phyloP scores from a whole-genome alignment of 1,140 invertebrate genomes.

The Pemphigus obesinymphae region DNA sequence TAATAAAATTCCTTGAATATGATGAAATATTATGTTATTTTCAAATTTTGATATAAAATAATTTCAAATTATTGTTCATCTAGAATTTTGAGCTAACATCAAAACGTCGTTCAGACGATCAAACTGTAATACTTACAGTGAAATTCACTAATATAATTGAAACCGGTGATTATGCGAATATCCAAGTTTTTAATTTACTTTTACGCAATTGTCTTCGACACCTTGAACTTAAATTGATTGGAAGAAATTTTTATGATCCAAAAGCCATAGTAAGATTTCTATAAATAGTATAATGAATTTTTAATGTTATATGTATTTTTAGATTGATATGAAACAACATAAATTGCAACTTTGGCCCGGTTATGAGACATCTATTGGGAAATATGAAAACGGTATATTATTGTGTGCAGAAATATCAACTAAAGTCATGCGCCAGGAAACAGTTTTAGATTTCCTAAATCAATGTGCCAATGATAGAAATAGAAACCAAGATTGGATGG shows the following conservation, averaged over 20 bases:
- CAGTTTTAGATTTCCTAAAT: constrained; percentile 53
- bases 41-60: too few species aligned
- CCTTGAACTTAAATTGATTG: constrained; percentile 64
- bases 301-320: background rate
- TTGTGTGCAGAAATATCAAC: constrained; percentile 70
- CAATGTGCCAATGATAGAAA: background rate
- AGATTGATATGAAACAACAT: constrained; percentile 52
- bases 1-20: too few species aligned
- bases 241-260: constrained; percentile 75
- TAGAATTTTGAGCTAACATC: background rate
- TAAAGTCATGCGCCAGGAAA: constrained; percentile 65
- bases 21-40: background rate
- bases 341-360: constrained; percentile 70
- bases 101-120: background rate
- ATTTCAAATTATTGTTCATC: background rate
- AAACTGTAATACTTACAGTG: constrained; percentile 48
- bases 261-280: constrained; percentile 58
- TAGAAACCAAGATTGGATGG: constrained; percentile 9
- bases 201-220: constrained; percentile 63
- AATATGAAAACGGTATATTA: constrained; percentile 66
- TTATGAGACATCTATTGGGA: constrained; percentile 70
- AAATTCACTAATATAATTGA: constrained; percentile 50
- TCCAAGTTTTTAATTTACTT: constrained; percentile 70
- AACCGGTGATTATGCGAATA: constrained; percentile 51
- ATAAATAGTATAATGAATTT: too few species aligned